phyloP scores from a whole-genome alignment of 92 coral and sea anemone genomes.

The Metridium senile region DNA sequence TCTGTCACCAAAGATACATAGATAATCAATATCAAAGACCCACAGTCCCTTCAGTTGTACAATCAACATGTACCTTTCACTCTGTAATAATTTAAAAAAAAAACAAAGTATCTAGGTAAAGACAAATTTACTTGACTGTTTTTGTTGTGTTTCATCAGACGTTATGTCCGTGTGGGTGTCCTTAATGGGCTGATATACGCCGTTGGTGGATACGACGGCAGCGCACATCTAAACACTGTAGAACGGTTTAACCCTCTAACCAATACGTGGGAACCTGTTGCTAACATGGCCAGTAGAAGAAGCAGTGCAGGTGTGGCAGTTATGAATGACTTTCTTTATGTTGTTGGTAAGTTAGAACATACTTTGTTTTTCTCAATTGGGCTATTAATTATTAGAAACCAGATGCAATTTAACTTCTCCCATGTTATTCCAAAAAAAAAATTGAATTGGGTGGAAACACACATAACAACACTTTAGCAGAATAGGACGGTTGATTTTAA shows the following conservation, averaged over 20 bases:
- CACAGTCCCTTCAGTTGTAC: neutral
- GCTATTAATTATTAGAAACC: neutral
- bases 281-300: constrained; percentile 86
- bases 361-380: too few species aligned
- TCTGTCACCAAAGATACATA: too few species aligned
- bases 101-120: too few species aligned
- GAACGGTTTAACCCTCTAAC: constrained; percentile 82
- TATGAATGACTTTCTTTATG: constrained; percentile 71
- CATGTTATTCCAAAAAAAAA: too few species aligned
- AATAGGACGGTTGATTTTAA: too few species aligned
- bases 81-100: too few species aligned
- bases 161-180: constrained; percentile 90
- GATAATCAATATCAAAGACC: too few species aligned
- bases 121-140: too few species aligned
- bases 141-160: constrained; percentile 58
- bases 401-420: too few species aligned
- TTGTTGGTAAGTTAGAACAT: constrained; percentile 71
- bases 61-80: neutral
- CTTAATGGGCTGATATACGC: constrained; percentile 74
- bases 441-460: too few species aligned
- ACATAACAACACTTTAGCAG: too few species aligned
- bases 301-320: constrained; percentile 94
- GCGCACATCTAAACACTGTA: constrained; percentile 82
- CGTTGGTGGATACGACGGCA: constrained; percentile 90
- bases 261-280: constrained; percentile 70